A percentile compares a stretch with the other conserved stretches of the same genome.
Evolutionary conservation across 1,140 invertebrate species (phyloP).

Genomic region (Sitobion miscanthi): DNA sequence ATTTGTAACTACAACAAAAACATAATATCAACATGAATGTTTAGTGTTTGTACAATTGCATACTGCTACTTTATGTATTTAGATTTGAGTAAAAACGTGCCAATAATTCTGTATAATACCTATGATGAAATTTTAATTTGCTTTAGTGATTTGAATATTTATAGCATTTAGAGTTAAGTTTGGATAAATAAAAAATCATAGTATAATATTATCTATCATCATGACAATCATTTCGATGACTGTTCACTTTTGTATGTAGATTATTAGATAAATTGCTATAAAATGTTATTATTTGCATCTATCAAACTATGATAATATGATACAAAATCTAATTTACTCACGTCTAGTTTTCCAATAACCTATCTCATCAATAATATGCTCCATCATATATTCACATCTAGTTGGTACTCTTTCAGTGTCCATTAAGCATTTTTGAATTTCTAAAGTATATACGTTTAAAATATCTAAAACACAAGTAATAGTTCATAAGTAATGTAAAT

Average conservation of each 20-base stretch:
- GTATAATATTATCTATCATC: neutral
- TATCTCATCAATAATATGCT: slow-evolving; percentile 44
- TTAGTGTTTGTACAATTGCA: neutral
- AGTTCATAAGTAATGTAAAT: neutral
- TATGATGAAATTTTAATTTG: neutral
- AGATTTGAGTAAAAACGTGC: neutral
- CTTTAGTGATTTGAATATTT: neutral
- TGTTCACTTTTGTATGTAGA: too few species aligned
- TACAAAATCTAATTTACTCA: neutral
- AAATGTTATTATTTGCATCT: neutral
- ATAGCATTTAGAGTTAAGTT: neutral
- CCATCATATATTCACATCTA: slow-evolving; percentile 48
- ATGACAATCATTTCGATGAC: neutral
- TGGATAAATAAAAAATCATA: neutral
- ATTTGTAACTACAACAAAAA: neutral
- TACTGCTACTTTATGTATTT: neutral
- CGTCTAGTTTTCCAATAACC: slow-evolving; percentile 40
- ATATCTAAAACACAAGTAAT: slow-evolving; percentile 32
- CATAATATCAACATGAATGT: neutral
- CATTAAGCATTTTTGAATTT: slow-evolving; percentile 46
- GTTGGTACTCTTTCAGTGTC: slow-evolving; percentile 23
- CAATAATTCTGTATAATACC: neutral
- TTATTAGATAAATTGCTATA: too few species aligned
- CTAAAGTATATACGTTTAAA: slow-evolving; percentile 20
- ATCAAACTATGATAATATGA: neutral